A percentile compares a stretch with the other conserved stretches of the same genome.
Conservation (phyloP, 2,113 vertebrate genomes). For the Rana temporaria region DNA sequence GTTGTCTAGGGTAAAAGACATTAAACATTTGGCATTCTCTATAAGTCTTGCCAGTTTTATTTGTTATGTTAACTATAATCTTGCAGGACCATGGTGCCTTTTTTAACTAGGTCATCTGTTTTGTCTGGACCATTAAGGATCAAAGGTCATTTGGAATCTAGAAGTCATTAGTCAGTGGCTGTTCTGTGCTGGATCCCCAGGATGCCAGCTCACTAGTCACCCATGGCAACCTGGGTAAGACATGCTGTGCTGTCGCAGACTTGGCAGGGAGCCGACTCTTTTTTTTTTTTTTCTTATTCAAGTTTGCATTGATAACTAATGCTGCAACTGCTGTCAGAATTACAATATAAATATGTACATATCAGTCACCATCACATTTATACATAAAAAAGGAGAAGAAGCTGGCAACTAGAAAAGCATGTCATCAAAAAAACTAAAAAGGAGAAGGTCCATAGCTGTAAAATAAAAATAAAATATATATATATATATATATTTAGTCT, state of each 20-base stretch:
- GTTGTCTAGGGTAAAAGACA: neutral
- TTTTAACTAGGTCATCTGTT: slow-evolving; percentile 75
- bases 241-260: slow-evolving; percentile 69
- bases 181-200: slow-evolving; percentile 78
- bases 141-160: slow-evolving; percentile 81
- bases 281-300: slow-evolving; percentile 54
- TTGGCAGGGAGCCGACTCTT: slow-evolving; percentile 66
- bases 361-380: slow-evolving; percentile 60
- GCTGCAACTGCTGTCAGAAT: slow-evolving; percentile 60
- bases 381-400: neutral
- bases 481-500: too few relatives aligned
- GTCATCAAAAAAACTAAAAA: neutral
- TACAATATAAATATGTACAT: slow-evolving; percentile 67
- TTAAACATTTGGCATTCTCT: slow-evolving; percentile 24
- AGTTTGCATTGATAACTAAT: slow-evolving; percentile 62
- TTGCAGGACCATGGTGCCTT: slow-evolving; percentile 72
- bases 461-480: too few relatives aligned
- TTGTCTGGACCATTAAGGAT: slow-evolving; percentile 75
- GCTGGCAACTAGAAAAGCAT: neutral
- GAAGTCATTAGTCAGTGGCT: slow-evolving; percentile 85
- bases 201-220: slow-evolving; percentile 80
- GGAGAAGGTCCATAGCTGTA: neutral
- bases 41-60: slow-evolving; percentile 26
- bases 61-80: slow-evolving; percentile 66
- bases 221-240: slow-evolving; percentile 75